Base-by-base conservation (phyloP, 1,140 invertebrate species). In the Trachelipus rathkii region DNA sequence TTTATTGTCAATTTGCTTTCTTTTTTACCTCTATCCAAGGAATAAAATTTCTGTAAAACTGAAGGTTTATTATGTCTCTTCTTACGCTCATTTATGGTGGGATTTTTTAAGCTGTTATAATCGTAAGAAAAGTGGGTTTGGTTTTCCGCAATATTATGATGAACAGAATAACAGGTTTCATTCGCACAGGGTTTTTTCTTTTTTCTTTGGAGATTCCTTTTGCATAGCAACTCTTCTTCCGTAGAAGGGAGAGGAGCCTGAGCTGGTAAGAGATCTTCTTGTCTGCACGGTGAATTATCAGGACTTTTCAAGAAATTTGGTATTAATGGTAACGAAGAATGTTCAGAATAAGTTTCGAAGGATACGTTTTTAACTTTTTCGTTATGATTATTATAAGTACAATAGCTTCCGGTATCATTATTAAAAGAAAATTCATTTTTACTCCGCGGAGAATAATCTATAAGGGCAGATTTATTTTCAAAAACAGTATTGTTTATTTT, bases 101-200 rank as follows among this genome's bases (percentile, higher is more conserved):
- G 19, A 19, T 1, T 33, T 33, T 33, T 33, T 33, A 33, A 33
- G 33, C 33, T 33, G 33, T 33, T 33, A 33, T 33, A 33, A 33
- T 33, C 33, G 33, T 33, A 33, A 33, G 33, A 33, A 33, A 33
- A 33, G 33, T 33, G 33, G 33, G 33, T 33, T 33, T 33, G 33
- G 33, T 33, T 33, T 33, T 33, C 33, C 33, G 33, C 33, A 3
- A 33, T 33, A 33, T 53, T 8, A 44, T 78, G 77, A 45, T 75
- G 77, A 73, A 69, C 53, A 24, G 74, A 76, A 60, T 53, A 70
- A 44, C 74, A 78, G 74, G 19, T 50, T 44, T 67, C 33, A 33
- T 33, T 43, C 24, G 70, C 73, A 46, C 77, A 78, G 11, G 77
- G 77, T 50, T 78, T 78, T 60, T 78, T 78, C 74, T 78, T 78